Percentiles rank a stretch among this genome's conserved stretches.
Evolutionary conservation across 2,797 vertebrate genomes (phyloP).

Genomic region (Botia kubotai): DNA sequence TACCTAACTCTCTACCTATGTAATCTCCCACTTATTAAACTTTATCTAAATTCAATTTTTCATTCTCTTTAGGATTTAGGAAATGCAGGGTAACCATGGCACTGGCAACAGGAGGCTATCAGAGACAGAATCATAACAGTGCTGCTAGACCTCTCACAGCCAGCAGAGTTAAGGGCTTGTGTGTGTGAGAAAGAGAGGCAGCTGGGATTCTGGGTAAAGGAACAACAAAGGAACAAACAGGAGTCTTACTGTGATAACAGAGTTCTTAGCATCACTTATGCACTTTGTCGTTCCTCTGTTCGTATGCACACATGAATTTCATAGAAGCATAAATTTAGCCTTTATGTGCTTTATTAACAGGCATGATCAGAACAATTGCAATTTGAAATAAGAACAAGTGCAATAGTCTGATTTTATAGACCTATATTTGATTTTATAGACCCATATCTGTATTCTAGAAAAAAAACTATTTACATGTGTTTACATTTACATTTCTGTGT

Average conservation of each 20-base stretch:
- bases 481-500: too few species aligned
- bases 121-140: constrained; percentile 56
- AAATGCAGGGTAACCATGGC: constrained; percentile 61
- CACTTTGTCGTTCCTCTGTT: constrained; percentile 30
- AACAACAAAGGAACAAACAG: constrained; percentile 40
- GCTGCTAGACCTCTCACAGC: constrained; percentile 40
- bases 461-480: too few species aligned
- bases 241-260: constrained; percentile 45
- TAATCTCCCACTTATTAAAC: constrained; percentile 59
- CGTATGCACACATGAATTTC: neutral
- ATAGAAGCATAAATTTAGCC: neutral
- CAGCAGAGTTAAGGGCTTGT: constrained; percentile 35
- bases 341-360: neutral
- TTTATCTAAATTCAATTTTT: constrained; percentile 58
- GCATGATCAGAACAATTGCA: neutral
- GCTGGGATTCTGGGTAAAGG: constrained; percentile 32
- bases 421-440: too few species aligned
- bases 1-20: constrained; percentile 47
- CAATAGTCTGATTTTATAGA: too few species aligned
- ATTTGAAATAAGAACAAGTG: neutral
- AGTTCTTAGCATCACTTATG: constrained; percentile 39
- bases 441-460: too few species aligned
- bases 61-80: constrained; percentile 64
- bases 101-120: constrained; percentile 59
- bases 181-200: constrained; percentile 3